These are phyloP conservation scores for Sternotherus odoratus DNA, from an alignment of 2,797 vertebrate species.

Conservation along the genomic window DNA sequence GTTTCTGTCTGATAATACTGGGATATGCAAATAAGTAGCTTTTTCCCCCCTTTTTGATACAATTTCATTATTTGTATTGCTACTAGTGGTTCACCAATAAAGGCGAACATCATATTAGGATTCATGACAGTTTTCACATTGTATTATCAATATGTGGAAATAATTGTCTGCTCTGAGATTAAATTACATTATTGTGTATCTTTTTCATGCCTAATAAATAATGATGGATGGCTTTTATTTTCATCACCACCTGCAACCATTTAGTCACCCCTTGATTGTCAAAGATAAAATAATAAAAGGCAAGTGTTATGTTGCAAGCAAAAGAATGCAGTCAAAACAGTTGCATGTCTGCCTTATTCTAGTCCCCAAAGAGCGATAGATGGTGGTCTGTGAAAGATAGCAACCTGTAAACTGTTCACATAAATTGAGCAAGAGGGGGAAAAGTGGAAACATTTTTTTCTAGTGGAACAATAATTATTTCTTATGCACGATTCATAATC, in stretches of 20 bases:
- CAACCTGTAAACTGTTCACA: constrained; percentile 62
- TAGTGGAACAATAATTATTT: constrained; percentile 80
- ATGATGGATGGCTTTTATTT: constrained; percentile 99
- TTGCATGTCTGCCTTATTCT: constrained; percentile 77
- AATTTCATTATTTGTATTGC: constrained; percentile 99
- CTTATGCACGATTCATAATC: constrained; percentile 75
- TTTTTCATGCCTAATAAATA: constrained; percentile 99
- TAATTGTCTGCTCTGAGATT: constrained; percentile 99
- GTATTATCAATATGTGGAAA: constrained; percentile 99
- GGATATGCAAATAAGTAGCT: constrained; percentile 95
- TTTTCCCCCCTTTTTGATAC: constrained; percentile 88
- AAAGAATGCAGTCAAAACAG: constrained; percentile 83
- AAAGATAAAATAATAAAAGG: constrained; percentile 96
- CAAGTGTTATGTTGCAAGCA: constrained; percentile 86
- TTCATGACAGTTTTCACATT: constrained; percentile 99
- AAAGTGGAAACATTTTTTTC: constrained; percentile 52
- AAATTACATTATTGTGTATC: constrained; percentile 99
- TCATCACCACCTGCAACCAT: constrained; percentile 99
- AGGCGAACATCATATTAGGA: constrained; percentile 99
- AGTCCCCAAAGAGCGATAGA: constrained; percentile 71
- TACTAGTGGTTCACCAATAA: constrained; percentile 97
- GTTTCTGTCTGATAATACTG: constrained; percentile 82
- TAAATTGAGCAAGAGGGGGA: constrained; percentile 49
- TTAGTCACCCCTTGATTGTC: constrained; percentile 97
- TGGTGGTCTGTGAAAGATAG: constrained; percentile 63